These are phyloP conservation scores for Argentina silus DNA, from an alignment of 2,797 vertebrate species.

Conservation along the genomic window DNA sequence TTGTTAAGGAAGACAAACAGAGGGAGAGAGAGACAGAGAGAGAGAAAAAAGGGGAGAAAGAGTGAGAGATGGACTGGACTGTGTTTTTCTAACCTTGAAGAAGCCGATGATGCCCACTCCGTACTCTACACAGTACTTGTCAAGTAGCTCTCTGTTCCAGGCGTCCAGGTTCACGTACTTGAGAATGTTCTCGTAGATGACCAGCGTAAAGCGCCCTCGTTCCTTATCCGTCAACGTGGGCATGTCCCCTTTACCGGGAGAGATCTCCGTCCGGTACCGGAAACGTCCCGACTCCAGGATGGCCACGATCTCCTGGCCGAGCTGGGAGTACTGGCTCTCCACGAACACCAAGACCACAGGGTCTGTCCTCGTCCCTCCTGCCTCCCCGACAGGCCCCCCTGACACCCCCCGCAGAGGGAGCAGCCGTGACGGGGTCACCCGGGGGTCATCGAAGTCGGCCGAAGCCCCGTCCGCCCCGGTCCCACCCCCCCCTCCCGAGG, in stretches of 20 bases:
- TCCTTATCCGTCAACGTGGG: slow-evolving; percentile 96
- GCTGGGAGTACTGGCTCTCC: slow-evolving; percentile 97
- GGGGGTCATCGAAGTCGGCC: slow-evolving; percentile 85
- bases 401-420: slow-evolving; percentile 79
- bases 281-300: slow-evolving; percentile 96
- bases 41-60: slow-evolving; percentile 25
- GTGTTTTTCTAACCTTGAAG: slow-evolving; percentile 86
- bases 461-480: slow-evolving; percentile 76
- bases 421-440: slow-evolving; percentile 87
- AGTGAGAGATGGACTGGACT: slow-evolving; percentile 16
- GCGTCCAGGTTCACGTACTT: slow-evolving; percentile 98
- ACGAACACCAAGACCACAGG: slow-evolving; percentile 97
- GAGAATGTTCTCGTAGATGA: slow-evolving; percentile 98
- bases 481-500: slow-evolving; percentile 72
- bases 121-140: slow-evolving; percentile 99
- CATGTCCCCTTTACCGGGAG: slow-evolving; percentile 98
- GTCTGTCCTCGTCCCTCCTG: slow-evolving; percentile 87
- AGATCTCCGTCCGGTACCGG: slow-evolving; percentile 95
- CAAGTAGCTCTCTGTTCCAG: slow-evolving; percentile 98
- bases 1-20: background rate
- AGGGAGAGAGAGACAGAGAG: slow-evolving; percentile 27
- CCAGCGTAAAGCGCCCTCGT: slow-evolving; percentile 91
- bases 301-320: slow-evolving; percentile 98
- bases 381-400: slow-evolving; percentile 56
- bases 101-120: slow-evolving; percentile 98